Conservation (phyloP, 1,140 invertebrate species). For the Carcinoscorpius rotundicauda region DNA sequence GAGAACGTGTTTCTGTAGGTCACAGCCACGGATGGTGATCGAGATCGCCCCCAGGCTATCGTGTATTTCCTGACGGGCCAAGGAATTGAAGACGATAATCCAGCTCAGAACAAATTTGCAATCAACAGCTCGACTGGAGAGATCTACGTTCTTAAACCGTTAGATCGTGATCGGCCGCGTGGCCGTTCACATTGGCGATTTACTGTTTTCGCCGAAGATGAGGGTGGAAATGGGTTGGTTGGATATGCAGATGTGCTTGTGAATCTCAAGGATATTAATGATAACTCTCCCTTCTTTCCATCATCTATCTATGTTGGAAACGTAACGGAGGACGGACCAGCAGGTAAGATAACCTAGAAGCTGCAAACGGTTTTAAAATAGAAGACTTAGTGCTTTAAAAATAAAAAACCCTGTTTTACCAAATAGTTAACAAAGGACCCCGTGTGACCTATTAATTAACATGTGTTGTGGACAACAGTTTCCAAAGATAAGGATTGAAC, state of each 20-base stretch:
- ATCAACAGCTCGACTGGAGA: conserved; percentile 89
- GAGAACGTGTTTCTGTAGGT: conserved; percentile 46
- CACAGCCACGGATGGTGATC: conserved; percentile 86
- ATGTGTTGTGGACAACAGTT: no score
- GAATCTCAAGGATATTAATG: conserved; percentile 93
- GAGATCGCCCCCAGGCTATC: conserved; percentile 85
- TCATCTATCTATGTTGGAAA: conserved; percentile 80
- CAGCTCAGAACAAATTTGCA: conserved; percentile 88
- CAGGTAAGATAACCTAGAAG: conserved; percentile 41
- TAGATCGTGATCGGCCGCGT: conserved; percentile 92
- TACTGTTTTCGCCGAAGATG: conserved; percentile 93
- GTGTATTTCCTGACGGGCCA: conserved; percentile 94
- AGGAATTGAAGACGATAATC: conserved; percentile 84
- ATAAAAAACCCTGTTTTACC: neutral
- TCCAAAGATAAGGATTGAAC: no score
- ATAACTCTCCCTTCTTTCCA: conserved; percentile 94
- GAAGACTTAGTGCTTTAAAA: no score
- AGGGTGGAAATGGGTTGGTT: conserved; percentile 83
- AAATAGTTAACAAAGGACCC: no score
- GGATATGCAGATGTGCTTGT: conserved; percentile 96
- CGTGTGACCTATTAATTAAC: no score
- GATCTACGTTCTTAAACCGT: conserved; percentile 67
- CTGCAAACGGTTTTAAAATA: no score
- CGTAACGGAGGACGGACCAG: conserved; percentile 88
- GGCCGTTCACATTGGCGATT: conserved; percentile 93